Base-by-base conservation (phyloP, 2,113 vertebrate genomes). In the Campylomormyrus numenius region DNA sequence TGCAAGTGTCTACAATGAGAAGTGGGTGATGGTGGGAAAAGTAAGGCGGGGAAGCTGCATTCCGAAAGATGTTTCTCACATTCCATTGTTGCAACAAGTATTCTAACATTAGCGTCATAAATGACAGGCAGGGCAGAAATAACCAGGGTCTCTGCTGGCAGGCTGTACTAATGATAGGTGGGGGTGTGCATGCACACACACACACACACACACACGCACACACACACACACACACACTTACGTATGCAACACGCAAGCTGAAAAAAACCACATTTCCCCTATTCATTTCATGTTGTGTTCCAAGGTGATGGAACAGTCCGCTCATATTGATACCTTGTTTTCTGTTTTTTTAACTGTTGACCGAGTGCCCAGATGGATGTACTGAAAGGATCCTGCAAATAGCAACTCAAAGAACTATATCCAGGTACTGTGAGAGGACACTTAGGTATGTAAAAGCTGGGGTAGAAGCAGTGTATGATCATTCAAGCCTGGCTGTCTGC, bases 61-160 rank as follows among this genome's bases (percentile, higher is more conserved):
- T 94, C 94, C 93, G 92, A 90, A 92, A 93, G 93, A 93, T 94
- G 92, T 93, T 92, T 90, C 42, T 88, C 91, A 90, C 92, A 91
- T 89, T 93, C 93, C 94, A 94, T 94, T 94, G 94, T 90, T 93
- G 93, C 89, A 91, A 92, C 91, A 92, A 91, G 70, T 89, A 42
- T 89, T 52, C 66, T 83, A 80, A 31, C 88, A 80, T 48, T 89
- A 85, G 50, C 35, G 10, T 27, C 66, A 58, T 9, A 58, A 56
- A 89, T n/a, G 53, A 90, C 58, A 5, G 8, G 88, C 17, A 87
- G 84, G 83, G 31, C 46, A 86, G 50, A 62, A 17, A 84, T 84
- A 84, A 17, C 66, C 27, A 46, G 80, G 50, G 19, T 35, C 49
- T 85, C 49, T 85, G 10, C 50, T 19, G 52, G 84, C 89, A 62